phyloP scores from a whole-genome alignment of 2,797 vertebrate species.

The Myiothlypis chrysogaster region DNA sequence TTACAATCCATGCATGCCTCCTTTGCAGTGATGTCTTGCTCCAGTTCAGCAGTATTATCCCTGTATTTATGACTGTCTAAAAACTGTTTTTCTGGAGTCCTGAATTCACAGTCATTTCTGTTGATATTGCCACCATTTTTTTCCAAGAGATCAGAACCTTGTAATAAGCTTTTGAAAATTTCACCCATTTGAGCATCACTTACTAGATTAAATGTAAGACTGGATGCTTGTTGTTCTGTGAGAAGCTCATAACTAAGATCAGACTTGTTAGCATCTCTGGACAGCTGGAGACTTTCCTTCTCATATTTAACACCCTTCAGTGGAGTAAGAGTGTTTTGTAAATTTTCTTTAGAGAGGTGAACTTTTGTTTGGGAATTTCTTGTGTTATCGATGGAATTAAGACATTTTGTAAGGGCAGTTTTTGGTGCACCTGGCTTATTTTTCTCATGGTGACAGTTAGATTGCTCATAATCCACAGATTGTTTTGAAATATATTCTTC shows the following conservation, averaged over 20 bases:
- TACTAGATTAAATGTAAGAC: slow-evolving; percentile 93
- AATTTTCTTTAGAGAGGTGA: slow-evolving; percentile 40
- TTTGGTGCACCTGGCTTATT: slow-evolving; percentile 39
- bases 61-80: slow-evolving; percentile 61
- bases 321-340: neutral
- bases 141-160: slow-evolving; percentile 90
- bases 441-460: slow-evolving; percentile 44
- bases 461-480: slow-evolving; percentile 21
- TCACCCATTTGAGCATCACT: slow-evolving; percentile 98
- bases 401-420: slow-evolving; percentile 40
- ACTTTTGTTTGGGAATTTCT: slow-evolving; percentile 54
- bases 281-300: slow-evolving; percentile 45
- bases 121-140: slow-evolving; percentile 60
- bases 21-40: slow-evolving; percentile 59
- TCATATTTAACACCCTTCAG: slow-evolving; percentile 20
- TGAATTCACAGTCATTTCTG: slow-evolving; percentile 74
- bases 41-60: slow-evolving; percentile 27
- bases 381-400: slow-evolving; percentile 57
- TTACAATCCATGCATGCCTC: slow-evolving; percentile 53
- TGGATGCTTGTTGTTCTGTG: slow-evolving; percentile 90
- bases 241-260: slow-evolving; percentile 87
- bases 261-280: slow-evolving; percentile 75
- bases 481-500: slow-evolving; percentile 44
- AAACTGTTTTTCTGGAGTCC: slow-evolving; percentile 77
- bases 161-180: slow-evolving; percentile 94